Base-by-base conservation (phyloP, 2,113 vertebrate species). In the Myrmophylax atrothorax region DNA sequence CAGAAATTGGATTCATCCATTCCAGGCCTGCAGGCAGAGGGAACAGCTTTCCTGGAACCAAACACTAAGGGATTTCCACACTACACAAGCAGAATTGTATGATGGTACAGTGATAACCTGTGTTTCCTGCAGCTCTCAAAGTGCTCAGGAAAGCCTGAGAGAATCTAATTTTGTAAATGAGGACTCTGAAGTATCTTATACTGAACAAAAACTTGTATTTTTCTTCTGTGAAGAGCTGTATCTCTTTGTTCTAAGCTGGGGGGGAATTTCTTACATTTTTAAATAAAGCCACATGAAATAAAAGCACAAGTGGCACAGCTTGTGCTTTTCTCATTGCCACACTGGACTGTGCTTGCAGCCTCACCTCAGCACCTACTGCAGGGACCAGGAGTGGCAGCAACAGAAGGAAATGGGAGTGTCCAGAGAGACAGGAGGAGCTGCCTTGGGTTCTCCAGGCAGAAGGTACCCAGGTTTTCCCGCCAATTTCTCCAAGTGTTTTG, bases 151-250 rank as follows among this genome's bases (percentile, higher is more conserved):
- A 46, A 20, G 10, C 24, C 13, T 5, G 35, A 42, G 52, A n/a
- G 16, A 82, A 56, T 33, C 17, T 11, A 2, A 16, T 66, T 85
- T 66, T 93, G 56, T 73, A 70, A 56, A 28, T 0, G 3, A 60
- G 56, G 89, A 53, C 67, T 46, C 49, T 26, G 5, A 38, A 52
- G 22, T 20, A 42, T 22, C 56, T 67, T 47, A 33, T 25, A 50
- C 33, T 47, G 46, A 49, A 76, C 22, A 88, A 72, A 87, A 40
- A 2, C 5, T 62, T 84, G 47, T 86, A 18, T 69, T 91, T 97
- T 97, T 96, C 97, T 97, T 98, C 97, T 97, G 75, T 97, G 97
- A 98, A 97, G 94, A 96, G 89, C 84, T 47, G 15, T 79, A 49
- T 53, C 14, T 25, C 24, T 70, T 29, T 91, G 37, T 74, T 62